A percentile compares a stretch with the other conserved stretches of the same genome.
These are phyloP conservation scores for Cochlearius cochlearius DNA, from an alignment of 2,113 vertebrate species.

Conservation along the genomic window DNA sequence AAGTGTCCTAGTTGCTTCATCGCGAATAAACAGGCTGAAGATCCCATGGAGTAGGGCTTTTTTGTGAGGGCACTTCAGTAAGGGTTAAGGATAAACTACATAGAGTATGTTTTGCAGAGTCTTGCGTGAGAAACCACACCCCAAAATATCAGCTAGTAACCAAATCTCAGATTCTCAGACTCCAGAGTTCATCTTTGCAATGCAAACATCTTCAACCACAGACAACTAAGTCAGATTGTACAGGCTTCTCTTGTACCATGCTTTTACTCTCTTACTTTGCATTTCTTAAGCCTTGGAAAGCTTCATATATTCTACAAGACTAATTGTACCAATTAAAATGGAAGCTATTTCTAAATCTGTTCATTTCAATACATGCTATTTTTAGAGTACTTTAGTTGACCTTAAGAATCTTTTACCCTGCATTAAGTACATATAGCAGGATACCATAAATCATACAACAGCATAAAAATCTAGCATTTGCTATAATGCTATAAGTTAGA, in stretches of 20 bases:
- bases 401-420: background rate
- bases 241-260: background rate
- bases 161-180: background rate
- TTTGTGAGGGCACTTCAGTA: background rate
- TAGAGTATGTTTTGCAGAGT: background rate
- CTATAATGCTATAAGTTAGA: background rate
- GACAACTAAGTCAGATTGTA: background rate
- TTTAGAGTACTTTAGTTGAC: background rate
- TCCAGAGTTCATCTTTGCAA: background rate
- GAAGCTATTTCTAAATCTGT: background rate
- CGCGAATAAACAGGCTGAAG: background rate
- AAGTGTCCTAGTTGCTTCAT: background rate
- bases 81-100: background rate
- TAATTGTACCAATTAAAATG: background rate
- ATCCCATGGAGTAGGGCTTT: background rate
- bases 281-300: slow-evolving; percentile 26
- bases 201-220: background rate
- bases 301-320: background rate
- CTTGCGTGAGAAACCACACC: background rate
- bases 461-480: background rate
- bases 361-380: background rate
- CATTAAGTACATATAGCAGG: background rate
- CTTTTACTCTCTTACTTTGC: background rate
- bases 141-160: background rate
- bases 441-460: background rate